Base-by-base conservation (phyloP, 1,140 invertebrate genomes). In the Aethina tumida region DNA sequence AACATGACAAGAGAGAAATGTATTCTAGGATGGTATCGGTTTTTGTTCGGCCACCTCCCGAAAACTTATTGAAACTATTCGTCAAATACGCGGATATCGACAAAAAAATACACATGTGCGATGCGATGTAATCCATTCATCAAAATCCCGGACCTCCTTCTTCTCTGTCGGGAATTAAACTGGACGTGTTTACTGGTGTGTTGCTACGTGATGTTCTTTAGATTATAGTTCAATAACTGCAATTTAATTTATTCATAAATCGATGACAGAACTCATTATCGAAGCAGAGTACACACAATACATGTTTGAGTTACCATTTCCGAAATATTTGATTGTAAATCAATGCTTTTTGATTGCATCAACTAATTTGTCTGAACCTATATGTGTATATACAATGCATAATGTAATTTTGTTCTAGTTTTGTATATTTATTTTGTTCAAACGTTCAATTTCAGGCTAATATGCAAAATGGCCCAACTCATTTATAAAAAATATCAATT, bases 31-130 rank as follows among this genome's bases (percentile, higher is more conserved):
- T 45, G 39, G 26, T 26, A 22, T 10, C 26, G 12, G 31, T 45
- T 49, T 49, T 49, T 49, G 43, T 38, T 36, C 34, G 42, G 36
- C 40, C 25, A 20, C 33, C 30, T 29, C 43, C 43, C 22, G 33
- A 36, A 42, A 45, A 49, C 42, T 49, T 49, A 49, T 49, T 49
- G 46, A 49, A 49, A 49, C 46, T 39, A 45, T 49, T 49, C 39
- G 46, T 49, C 46, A 49, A 49, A 49, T 49, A 45, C 46, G 41
- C 35, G 33, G 33, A 43, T 43, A 22, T 33, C 18, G 36, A 31
- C 36, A 39, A 43, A 47, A 47, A 47, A 29, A 16, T 30, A 27
- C 19, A 25, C 35, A 30, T 42, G 36, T 46, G 33, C 37, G 39
- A 46, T 46, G 35, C 38, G 40, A 41, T 28, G 29, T 41, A 46